Evolutionary conservation across 2,888 invertebrate genomes (phyloP).

Genomic region (Tubulanus polymorphus): DNA sequence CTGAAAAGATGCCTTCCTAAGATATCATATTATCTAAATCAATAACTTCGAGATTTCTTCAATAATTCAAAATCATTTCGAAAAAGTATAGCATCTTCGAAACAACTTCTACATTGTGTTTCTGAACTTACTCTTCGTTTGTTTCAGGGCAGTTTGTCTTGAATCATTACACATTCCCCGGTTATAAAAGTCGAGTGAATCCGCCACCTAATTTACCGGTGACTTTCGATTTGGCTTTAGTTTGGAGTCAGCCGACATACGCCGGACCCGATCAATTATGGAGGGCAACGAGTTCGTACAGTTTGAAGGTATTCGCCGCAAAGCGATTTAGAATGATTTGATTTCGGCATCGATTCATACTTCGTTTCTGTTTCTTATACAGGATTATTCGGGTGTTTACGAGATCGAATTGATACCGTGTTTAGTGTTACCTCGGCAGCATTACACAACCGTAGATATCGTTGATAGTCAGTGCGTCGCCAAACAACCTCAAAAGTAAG

Average conservation of each 20-base stretch:
- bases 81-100: no score
- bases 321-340: no score
- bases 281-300: conserved; percentile 52
- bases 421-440: conserved; percentile 38
- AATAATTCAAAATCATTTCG: no score
- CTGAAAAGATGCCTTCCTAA: no score
- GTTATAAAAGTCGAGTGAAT: conserved; percentile 38
- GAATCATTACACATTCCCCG: conserved; percentile 42
- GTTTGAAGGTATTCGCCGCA: conserved; percentile 49
- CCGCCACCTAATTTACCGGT: conserved; percentile 40
- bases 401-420: conserved; percentile 50
- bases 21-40: no score
- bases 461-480: conserved; percentile 39
- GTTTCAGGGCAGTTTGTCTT: conserved; percentile 48
- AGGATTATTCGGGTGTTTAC: conserved; percentile 54
- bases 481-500: conserved; percentile 40
- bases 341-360: background rate
- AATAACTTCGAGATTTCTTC: no score
- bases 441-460: conserved; percentile 26
- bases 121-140: no score
- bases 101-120: no score
- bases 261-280: conserved; percentile 54
- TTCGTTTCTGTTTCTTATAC: conserved; percentile 4
- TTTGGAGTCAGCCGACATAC: conserved; percentile 53
- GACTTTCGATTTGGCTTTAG: conserved; percentile 46